Conservation (phyloP, 2,888 invertebrate genomes). For the Aethes cnicana region DNA sequence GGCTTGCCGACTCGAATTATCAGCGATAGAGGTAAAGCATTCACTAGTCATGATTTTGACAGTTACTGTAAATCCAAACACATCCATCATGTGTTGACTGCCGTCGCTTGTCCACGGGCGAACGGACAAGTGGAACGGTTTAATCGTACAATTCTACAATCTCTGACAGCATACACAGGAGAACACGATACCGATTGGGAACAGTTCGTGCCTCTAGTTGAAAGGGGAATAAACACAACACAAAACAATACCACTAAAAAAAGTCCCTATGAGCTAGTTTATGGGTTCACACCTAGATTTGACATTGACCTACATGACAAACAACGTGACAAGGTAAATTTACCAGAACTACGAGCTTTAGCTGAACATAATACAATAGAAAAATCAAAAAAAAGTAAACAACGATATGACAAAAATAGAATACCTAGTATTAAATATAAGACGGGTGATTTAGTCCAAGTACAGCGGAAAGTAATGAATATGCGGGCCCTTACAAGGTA, state of each 20-base stretch:
- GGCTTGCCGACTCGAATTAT: constrained; percentile 24
- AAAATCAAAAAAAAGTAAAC: neutral
- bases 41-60: constrained; percentile 2
- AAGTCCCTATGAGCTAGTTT: neutral
- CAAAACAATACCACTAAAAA: neutral
- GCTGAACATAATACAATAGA: neutral
- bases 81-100: neutral
- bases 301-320: neutral
- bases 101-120: neutral
- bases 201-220: neutral
- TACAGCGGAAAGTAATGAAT: neutral
- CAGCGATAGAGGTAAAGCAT: constrained; percentile 23
- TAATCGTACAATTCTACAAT: neutral
- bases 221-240: neutral
- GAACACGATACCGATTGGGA: neutral
- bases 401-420: neutral
- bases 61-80: neutral
- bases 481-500: neutral
- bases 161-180: neutral
- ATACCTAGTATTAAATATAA: neutral
- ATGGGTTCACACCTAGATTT: neutral
- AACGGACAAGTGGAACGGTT: neutral
- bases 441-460: neutral
- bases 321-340: neutral
- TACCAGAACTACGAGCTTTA: neutral